Evolutionary conservation across 2,797 vertebrate genomes (phyloP).

Genomic region (Eutrigla gurnardus): DNA sequence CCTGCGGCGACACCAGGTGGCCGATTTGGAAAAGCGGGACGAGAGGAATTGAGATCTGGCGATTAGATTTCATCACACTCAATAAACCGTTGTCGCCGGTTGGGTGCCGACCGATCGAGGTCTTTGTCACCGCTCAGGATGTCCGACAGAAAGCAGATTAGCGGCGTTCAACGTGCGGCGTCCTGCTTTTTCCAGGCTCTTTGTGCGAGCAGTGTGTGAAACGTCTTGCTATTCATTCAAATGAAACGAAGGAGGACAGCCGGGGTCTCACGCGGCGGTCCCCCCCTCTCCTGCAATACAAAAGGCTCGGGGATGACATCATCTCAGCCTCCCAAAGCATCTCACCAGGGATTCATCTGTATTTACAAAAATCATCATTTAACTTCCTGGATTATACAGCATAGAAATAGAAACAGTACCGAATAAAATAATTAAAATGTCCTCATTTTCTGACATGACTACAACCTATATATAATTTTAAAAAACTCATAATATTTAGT

Average conservation of each 20-base stretch:
- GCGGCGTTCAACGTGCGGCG: slow-evolving; percentile 48
- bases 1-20: slow-evolving; percentile 53
- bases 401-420: neutral
- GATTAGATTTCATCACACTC: slow-evolving; percentile 59
- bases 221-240: slow-evolving; percentile 67
- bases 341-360: slow-evolving; percentile 43
- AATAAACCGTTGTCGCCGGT: slow-evolving; percentile 55
- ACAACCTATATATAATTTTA: neutral
- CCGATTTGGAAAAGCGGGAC: slow-evolving; percentile 34
- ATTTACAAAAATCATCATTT: slow-evolving; percentile 48
- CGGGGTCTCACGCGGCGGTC: slow-evolving; percentile 51
- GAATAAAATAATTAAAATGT: neutral
- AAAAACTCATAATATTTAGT: neutral
- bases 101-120: slow-evolving; percentile 11
- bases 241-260: slow-evolving; percentile 64
- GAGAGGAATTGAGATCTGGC: slow-evolving; percentile 15
- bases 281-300: slow-evolving; percentile 41
- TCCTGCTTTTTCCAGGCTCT: slow-evolving; percentile 38
- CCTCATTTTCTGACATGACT: neutral
- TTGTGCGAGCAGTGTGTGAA: slow-evolving; percentile 69
- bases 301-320: slow-evolving; percentile 76
- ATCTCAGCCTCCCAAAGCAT: slow-evolving; percentile 51
- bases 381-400: slow-evolving; percentile 19
- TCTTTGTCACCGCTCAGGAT: slow-evolving; percentile 65
- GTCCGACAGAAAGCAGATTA: slow-evolving; percentile 69